Conservation (phyloP, 2,113 vertebrate genomes). For the Amblyopsis rosae region DNA sequence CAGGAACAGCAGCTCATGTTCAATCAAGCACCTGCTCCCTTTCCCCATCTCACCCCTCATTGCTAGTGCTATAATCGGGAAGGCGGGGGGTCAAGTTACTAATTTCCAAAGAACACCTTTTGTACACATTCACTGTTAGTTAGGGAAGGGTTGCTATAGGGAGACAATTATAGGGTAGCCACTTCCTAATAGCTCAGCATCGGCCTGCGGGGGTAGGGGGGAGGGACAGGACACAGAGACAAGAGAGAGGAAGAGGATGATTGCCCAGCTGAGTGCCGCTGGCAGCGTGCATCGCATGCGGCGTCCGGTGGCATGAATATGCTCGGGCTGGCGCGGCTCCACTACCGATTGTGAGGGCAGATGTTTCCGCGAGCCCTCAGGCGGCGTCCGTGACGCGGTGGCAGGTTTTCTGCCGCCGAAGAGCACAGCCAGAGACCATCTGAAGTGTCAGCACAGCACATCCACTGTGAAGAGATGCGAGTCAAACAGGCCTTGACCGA, state of each 20-base stretch:
- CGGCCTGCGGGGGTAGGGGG: slow-evolving; percentile 39
- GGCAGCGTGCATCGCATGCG: slow-evolving; percentile 22
- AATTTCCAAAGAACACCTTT: slow-evolving; percentile 65
- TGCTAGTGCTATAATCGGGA: slow-evolving; percentile 51
- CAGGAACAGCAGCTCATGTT: slow-evolving; percentile 29
- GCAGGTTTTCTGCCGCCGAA: slow-evolving; percentile 43
- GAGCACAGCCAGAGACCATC: slow-evolving; percentile 63
- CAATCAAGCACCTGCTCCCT: slow-evolving; percentile 46
- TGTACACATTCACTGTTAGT: slow-evolving; percentile 48
- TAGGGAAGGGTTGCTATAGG: slow-evolving; percentile 11
- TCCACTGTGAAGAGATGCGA: slow-evolving; percentile 30
- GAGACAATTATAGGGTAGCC: slow-evolving; percentile 65
- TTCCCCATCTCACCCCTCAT: slow-evolving; percentile 33
- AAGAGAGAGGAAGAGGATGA: slow-evolving; percentile 67
- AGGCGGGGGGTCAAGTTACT: slow-evolving; percentile 56
- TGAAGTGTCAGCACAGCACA: slow-evolving; percentile 52
- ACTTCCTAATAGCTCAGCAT: slow-evolving; percentile 68
- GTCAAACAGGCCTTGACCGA: slow-evolving; percentile 63
- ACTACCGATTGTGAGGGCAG: slow-evolving; percentile 74
- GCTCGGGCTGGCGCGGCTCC: slow-evolving; percentile 66
- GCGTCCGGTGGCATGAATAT: slow-evolving; percentile 58
- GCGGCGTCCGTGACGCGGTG: slow-evolving; percentile 41
- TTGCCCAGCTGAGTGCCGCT: slow-evolving; percentile 70
- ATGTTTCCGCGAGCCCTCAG: slow-evolving; percentile 67
- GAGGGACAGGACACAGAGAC: slow-evolving; percentile 48